Percentiles rank a stretch among this genome's conserved stretches.
These are phyloP conservation scores for Ceratina japonica DNA, from an alignment of 1,140 invertebrate genomes.

Conservation along the genomic window DNA sequence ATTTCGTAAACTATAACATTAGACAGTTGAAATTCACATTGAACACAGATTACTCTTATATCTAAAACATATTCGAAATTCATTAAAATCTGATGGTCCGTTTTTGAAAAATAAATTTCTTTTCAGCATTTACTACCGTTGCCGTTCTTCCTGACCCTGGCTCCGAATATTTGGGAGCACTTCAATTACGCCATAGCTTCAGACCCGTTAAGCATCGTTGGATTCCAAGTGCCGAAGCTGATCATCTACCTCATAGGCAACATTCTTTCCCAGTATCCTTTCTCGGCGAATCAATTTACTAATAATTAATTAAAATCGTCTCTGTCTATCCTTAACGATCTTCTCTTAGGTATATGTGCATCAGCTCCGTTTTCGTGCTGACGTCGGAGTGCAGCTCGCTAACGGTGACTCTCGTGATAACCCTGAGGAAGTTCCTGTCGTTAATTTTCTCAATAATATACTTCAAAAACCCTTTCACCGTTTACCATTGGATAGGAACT, in stretches of 20 bases:
- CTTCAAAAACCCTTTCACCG: constrained; percentile 96
- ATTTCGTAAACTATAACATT: not conserved
- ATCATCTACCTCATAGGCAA: constrained; percentile 92
- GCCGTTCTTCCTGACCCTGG: constrained; percentile 90
- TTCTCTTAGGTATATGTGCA: constrained; percentile 88
- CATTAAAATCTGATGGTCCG: no score
- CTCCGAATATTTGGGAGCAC: constrained; percentile 88
- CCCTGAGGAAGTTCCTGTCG: constrained; percentile 96
- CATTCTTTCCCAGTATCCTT: constrained; percentile 93
- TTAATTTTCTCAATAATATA: constrained; percentile 97
- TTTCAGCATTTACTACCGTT: constrained; percentile 91
- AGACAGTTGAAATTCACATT: no score
- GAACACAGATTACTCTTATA: no score
- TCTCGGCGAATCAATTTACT: constrained; percentile 13
- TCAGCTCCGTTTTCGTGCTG: constrained; percentile 95
- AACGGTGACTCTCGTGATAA: constrained; percentile 97
- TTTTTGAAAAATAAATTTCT: constrained; percentile 50
- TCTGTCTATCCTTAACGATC: constrained; percentile 63
- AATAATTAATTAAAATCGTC: not conserved
- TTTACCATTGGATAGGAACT: constrained; percentile 96
- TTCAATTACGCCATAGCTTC: constrained; percentile 82
- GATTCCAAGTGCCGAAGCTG: constrained; percentile 84
- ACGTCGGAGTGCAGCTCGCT: constrained; percentile 96
- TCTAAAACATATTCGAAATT: no score
- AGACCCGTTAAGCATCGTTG: constrained; percentile 79